These are phyloP conservation scores for Labeo calbasu DNA, from an alignment of 2,797 vertebrate species.

Conservation along the genomic window DNA sequence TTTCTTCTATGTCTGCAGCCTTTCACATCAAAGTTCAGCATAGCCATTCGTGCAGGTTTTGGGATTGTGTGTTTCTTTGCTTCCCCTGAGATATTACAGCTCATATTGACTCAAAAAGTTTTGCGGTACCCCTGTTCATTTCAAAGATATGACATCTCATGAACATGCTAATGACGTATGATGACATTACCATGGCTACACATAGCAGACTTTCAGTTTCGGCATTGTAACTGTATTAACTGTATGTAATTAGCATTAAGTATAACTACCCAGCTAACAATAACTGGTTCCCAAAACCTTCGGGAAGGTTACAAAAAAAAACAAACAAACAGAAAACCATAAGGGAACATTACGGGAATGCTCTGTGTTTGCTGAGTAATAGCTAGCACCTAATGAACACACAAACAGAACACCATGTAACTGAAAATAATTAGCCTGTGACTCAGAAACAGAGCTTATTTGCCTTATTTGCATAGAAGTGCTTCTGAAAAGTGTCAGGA, in stretches of 20 bases:
- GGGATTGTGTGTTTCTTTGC: background rate
- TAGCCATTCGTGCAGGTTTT: background rate
- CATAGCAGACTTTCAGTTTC: background rate
- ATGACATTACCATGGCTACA: background rate
- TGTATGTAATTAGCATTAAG: background rate
- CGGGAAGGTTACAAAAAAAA: background rate
- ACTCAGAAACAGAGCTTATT: background rate
- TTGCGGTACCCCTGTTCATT: background rate
- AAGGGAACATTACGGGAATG: background rate
- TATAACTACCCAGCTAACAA: background rate
- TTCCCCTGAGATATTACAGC: background rate
- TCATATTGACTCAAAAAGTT: background rate
- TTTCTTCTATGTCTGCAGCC: background rate
- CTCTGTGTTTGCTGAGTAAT: background rate
- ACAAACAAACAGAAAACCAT: background rate
- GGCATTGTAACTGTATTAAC: too few species aligned
- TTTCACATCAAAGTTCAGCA: background rate
- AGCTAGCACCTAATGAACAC: slow-evolving; percentile 1
- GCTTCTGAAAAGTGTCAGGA: slow-evolving; percentile 18
- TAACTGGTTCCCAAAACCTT: background rate
- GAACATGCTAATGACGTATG: background rate
- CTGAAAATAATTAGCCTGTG: background rate
- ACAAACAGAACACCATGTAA: background rate
- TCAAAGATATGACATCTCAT: background rate
- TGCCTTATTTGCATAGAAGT: background rate